Base-by-base conservation (phyloP, 2,888 invertebrate species). In the Agrilus cyanescens region DNA sequence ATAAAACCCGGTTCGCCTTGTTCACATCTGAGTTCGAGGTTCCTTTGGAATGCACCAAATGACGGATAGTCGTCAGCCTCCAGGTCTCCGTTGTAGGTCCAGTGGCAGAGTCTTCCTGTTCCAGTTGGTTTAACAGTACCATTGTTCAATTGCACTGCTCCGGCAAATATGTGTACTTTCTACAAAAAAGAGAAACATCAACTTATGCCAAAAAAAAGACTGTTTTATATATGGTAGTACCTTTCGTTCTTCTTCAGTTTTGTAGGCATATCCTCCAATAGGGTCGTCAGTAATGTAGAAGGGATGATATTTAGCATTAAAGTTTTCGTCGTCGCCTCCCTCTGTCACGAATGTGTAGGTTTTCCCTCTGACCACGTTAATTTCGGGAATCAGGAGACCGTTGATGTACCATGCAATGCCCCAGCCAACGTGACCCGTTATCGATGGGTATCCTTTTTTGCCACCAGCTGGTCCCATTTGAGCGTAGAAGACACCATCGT, bases 341-440 rank as follows among this genome's bases (percentile, higher is more conserved):
- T 93, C 93, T 3, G 82, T 80, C 29, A 90, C 82, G 63, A 93
- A 91, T 0, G 85, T 88, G 64, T 93, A 93, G 12, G 81, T 82
- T 62, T 76, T 80, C 6, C 91, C 90, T 39, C 91, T 74, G 1
- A 93, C 85, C 32, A 93, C 83, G 60, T 88, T 82, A 53, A 94
- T 81, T 71, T 88, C 93, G 0, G 93, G 94, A 51, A 93, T 89
- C 12, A 94, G 73, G 3, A 93, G 73, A 0, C 93, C 93, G 66
- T 94, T 93, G 59, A 94, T 88, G 71, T 89, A 94, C 90, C 90
- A 93, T 0, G 87, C 82, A 48, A 91, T 85, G 20, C 93, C 91
- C 91, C 91, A 91, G 30, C 91, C 91, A 13, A 90, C 89, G 64
- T 89, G 88, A 49, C 90, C 90, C 40, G 88, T 89, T 40, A 88